Percentiles rank a stretch among this genome's conserved stretches.
These are phyloP conservation scores for Brotula barbata DNA, from an alignment of 2,797 vertebrate species.

Conservation along the genomic window DNA sequence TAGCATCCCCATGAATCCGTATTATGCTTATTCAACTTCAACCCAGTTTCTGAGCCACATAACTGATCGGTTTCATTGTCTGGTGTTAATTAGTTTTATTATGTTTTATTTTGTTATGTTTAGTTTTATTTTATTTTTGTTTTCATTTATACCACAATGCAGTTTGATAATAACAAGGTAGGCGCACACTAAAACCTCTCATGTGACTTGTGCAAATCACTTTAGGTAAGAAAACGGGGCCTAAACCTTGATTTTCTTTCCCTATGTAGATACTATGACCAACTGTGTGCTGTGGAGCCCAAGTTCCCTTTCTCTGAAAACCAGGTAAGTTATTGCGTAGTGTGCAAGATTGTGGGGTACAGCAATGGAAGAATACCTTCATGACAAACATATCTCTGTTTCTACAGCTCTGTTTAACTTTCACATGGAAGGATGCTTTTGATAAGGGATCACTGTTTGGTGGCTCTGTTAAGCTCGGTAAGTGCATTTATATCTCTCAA, in stretches of 20 bases:
- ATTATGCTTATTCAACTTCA: not conserved
- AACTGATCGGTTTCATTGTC: not conserved
- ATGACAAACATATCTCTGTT: slow-evolving; percentile 52
- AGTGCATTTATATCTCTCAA: slow-evolving; percentile 36
- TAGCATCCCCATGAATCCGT: slow-evolving; percentile 33
- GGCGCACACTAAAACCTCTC: not conserved
- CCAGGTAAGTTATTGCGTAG: slow-evolving; percentile 78
- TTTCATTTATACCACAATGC: no score
- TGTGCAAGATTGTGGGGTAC: slow-evolving; percentile 19
- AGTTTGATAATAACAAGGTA: no score
- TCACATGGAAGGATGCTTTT: slow-evolving; percentile 99
- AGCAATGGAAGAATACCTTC: slow-evolving; percentile 8
- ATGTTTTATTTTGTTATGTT: not conserved
- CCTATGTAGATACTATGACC: slow-evolving; percentile 91
- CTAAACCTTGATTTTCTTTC: slow-evolving; percentile 1
- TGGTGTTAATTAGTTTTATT: not conserved
- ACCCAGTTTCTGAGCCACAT: not conserved
- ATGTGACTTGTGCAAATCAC: not conserved
- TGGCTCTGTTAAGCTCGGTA: slow-evolving; percentile 95
- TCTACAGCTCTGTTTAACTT: slow-evolving; percentile 92
- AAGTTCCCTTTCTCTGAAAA: slow-evolving; percentile 99
- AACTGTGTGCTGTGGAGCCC: slow-evolving; percentile 93
- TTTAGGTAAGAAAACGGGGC: no score
- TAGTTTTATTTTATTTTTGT: not conserved
- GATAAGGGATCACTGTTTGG: slow-evolving; percentile 99